Percentiles rank a stretch among this genome's conserved stretches.
These are phyloP conservation scores for Nestor notabilis DNA, from an alignment of 2,113 vertebrate species.

Conservation along the genomic window DNA sequence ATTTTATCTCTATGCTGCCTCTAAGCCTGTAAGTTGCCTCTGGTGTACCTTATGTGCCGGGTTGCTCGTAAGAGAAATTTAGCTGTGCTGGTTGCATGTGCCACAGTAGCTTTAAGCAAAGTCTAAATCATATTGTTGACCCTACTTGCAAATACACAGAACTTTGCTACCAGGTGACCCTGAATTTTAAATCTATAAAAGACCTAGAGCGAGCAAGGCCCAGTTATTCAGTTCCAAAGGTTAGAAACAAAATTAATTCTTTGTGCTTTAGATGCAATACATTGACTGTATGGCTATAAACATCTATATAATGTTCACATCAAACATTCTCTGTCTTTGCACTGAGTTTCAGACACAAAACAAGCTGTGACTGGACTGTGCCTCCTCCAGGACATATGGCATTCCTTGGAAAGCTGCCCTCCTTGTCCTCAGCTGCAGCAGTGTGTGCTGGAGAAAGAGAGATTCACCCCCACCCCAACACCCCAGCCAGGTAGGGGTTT, in stretches of 20 bases:
- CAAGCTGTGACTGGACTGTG: background rate
- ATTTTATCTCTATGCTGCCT: background rate
- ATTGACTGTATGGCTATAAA: background rate
- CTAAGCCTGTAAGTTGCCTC: background rate
- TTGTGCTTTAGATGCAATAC: background rate
- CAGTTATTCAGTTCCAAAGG: background rate
- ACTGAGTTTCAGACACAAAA: accelerated
- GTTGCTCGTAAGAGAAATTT: background rate
- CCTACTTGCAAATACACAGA: background rate
- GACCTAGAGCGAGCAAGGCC: background rate
- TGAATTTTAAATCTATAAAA: background rate
- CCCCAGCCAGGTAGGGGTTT: background rate
- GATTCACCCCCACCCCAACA: background rate
- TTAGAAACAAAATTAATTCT: background rate
- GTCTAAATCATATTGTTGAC: background rate
- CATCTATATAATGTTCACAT: background rate
- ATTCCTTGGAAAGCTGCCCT: background rate
- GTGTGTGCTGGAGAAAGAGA: accelerated
- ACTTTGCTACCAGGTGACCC: accelerated
- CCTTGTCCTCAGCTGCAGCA: background rate
- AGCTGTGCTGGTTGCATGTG: background rate
- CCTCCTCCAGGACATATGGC: background rate
- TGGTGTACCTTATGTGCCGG: background rate
- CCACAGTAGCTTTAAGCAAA: background rate
- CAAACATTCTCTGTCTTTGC: background rate